These are phyloP conservation scores for Acronicta leporina DNA, from an alignment of 2,888 invertebrate genomes.

Conservation along the genomic window DNA sequence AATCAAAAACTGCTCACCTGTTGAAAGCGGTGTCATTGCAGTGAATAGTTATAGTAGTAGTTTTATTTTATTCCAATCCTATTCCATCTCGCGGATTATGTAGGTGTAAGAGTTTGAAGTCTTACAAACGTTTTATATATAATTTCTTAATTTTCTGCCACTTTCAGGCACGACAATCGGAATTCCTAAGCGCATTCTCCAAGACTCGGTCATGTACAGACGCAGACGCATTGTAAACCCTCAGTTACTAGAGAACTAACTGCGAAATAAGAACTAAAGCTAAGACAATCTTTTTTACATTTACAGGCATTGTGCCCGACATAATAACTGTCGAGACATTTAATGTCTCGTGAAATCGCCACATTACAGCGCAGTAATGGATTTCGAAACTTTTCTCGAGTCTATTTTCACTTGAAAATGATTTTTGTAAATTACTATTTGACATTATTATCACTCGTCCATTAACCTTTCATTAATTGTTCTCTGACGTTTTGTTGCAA, in stretches of 20 bases:
- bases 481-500: background rate
- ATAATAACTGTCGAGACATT: constrained; percentile 43
- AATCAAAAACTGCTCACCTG: too few relatives aligned
- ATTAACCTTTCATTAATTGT: constrained; percentile 24
- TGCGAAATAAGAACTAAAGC: constrained; percentile 4
- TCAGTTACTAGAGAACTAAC: constrained; percentile 10
- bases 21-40: too few relatives aligned
- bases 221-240: background rate
- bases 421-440: constrained; percentile 42
- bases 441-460: constrained; percentile 36
- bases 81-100: too few relatives aligned
- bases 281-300: constrained; percentile 39
- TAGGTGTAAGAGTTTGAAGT: too few relatives aligned
- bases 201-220: too few relatives aligned
- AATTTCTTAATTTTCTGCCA: too few relatives aligned
- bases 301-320: constrained; percentile 18
- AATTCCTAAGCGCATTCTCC: too few relatives aligned
- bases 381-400: constrained; percentile 36
- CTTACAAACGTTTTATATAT: too few relatives aligned
- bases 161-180: too few relatives aligned
- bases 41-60: too few relatives aligned
- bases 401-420: constrained; percentile 43
- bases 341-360: constrained; percentile 35
- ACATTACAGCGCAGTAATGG: constrained; percentile 40
- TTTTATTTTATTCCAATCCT: too few relatives aligned